Evolutionary conservation across 2,888 invertebrate genomes (phyloP), one percentile per base, ranked within the genome.

Genomic region (Euzetes globulus): DNA sequence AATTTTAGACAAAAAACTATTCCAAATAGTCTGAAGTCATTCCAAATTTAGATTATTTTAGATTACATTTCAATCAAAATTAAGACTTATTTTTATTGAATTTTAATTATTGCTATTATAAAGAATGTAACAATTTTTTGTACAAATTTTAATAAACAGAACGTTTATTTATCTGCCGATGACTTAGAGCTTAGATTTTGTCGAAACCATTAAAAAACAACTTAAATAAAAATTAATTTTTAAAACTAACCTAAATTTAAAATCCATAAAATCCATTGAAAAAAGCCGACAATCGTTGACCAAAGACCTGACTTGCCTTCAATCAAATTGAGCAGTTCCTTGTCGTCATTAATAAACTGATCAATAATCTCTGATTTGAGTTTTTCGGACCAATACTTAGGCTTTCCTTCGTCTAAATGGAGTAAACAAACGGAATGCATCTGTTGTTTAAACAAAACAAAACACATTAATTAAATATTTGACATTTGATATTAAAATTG

Each of bases 271-370:
- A 78, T 37, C 78, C 78, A 78, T 60, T 78, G 77, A 71, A 78
- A 77, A 29, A 78, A 77, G 11, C 78, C 78, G n/a, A 78, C 70
- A 15, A 78, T 37, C 11, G 65, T 47, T 4, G 78, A 77, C 75
- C 76, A 77, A n/a, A 72, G 55, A 13, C 77, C 76, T 17, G 47
- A 15, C 41, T 76, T 74, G 22, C 63, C 22, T 25, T 76, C 50
- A 27, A 78, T 33, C 13, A 77, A 19, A 27, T 55, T 22, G 17
- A 47, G 22, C 17, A 78, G 29, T 15, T 78, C 75, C 65, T 74
- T 27, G 65, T 78, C 78, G 1, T 74, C 71, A 37, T 73, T 55
- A 37, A 78, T 73, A 45, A 77, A 78, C 41, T 79, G 73, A 22
- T 78, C 72, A 17, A 78, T 75, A 13, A 78, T 77, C 25, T 77